Conservation (phyloP, 92 coral and sea anemone species). For the Meandrina meandrites region DNA sequence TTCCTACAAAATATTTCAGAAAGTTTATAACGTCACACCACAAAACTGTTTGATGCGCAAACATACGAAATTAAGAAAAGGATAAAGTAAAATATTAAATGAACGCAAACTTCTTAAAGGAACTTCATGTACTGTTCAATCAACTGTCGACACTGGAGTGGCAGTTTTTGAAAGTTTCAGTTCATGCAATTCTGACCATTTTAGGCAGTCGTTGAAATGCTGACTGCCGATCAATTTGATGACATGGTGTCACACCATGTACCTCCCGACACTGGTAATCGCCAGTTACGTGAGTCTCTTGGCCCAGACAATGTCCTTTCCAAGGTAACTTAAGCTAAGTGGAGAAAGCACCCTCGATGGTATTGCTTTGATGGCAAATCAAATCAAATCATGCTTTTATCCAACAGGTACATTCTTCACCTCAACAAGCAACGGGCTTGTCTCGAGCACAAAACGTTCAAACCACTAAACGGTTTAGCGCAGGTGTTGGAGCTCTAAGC, state of each 20-base stretch:
- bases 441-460: background rate
- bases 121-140: too few relatives aligned
- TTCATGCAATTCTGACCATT: background rate
- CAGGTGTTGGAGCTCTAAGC: background rate
- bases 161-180: too few relatives aligned
- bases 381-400: background rate
- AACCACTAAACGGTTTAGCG: background rate
- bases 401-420: background rate
- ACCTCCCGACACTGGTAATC: too few relatives aligned
- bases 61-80: background rate
- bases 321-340: background rate
- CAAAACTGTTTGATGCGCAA: too few relatives aligned
- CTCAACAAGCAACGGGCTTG: background rate
- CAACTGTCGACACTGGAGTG: too few relatives aligned
- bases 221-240: background rate
- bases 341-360: background rate
- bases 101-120: background rate
- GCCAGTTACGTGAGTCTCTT: too few relatives aligned
- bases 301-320: too few relatives aligned
- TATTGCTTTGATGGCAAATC: background rate
- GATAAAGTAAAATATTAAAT: too few relatives aligned
- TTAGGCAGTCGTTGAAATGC: background rate
- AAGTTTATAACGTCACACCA: background rate
- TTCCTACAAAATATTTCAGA: background rate
- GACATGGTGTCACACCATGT: background rate